phyloP scores from a whole-genome alignment of 1,140 invertebrate species.

The Carposina sasakii region DNA sequence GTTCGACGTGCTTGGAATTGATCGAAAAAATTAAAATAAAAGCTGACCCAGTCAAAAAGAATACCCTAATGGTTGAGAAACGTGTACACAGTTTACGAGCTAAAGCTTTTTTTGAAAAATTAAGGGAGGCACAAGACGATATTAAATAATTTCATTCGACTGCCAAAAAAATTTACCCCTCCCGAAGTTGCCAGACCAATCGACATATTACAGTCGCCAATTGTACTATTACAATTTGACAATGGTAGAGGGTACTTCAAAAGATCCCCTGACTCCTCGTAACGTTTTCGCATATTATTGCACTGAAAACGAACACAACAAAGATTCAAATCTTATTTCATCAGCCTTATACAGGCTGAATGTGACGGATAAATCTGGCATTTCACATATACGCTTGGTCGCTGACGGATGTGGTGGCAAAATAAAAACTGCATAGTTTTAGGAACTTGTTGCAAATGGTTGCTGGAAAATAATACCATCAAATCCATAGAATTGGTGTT shows the following conservation, averaged over 20 bases:
- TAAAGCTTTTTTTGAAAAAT: conserved; percentile 26
- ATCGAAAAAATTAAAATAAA: background rate
- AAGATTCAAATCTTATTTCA: too few species aligned
- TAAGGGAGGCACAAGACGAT: conserved; percentile 12
- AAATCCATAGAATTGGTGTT: too few species aligned
- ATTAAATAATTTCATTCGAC: conserved; percentile 31
- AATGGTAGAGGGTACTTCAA: conserved; percentile 26
- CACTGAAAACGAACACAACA: too few species aligned
- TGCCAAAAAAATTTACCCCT: conserved; percentile 40
- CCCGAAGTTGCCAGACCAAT: conserved; percentile 44
- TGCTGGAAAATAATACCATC: too few species aligned
- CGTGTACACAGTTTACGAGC: background rate
- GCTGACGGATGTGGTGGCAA: too few species aligned
- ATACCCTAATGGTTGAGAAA: conserved; percentile 1
- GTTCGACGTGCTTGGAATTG: background rate
- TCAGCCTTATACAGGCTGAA: too few species aligned
- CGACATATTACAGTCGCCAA: conserved; percentile 40
- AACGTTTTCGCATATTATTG: too few species aligned
- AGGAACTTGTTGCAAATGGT: too few species aligned
- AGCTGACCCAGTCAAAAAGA: background rate
- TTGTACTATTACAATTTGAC: conserved; percentile 43
- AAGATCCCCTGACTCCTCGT: too few species aligned
- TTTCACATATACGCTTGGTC: too few species aligned
- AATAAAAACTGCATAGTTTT: too few species aligned
- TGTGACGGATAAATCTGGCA: too few species aligned